phyloP scores from a whole-genome alignment of 2,797 vertebrate genomes.

The Rachycentron canadum region DNA sequence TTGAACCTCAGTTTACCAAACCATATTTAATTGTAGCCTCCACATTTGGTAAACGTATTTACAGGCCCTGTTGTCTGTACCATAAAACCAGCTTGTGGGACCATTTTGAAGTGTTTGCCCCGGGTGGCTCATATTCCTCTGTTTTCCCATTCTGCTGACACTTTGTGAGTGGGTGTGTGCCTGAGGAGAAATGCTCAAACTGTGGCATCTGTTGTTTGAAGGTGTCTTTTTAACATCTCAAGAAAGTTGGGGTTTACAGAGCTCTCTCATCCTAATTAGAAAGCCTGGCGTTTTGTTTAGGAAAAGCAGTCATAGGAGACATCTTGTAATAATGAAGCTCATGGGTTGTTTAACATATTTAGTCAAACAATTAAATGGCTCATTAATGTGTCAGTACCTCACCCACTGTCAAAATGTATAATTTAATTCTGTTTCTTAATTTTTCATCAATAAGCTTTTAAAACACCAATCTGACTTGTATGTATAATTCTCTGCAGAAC shows the following conservation, averaged over 20 bases:
- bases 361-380: conserved; percentile 39
- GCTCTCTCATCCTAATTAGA: conserved; percentile 63
- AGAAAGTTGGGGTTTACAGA: conserved; percentile 47
- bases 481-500: background rate
- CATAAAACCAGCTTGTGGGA: conserved; percentile 49
- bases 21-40: conserved; percentile 23
- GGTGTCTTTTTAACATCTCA: conserved; percentile 35
- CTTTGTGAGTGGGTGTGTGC: conserved; percentile 66
- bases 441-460: conserved; percentile 5
- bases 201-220: conserved; percentile 65
- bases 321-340: conserved; percentile 19
- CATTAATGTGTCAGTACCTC: conserved; percentile 14
- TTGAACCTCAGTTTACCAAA: conserved; percentile 34
- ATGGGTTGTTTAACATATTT: conserved; percentile 27
- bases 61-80: conserved; percentile 26
- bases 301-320: conserved; percentile 31
- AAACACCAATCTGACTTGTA: background rate
- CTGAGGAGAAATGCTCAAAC: conserved; percentile 58
- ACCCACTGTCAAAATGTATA: background rate
- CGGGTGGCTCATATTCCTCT: conserved; percentile 63
- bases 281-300: conserved; percentile 31
- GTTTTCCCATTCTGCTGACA: conserved; percentile 63
- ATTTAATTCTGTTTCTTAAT: background rate
- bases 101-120: conserved; percentile 62
- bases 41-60: conserved; percentile 39